Evolutionary conservation across 2,888 invertebrate species (phyloP).

Genomic region (Alloscopus bannaensis): DNA sequence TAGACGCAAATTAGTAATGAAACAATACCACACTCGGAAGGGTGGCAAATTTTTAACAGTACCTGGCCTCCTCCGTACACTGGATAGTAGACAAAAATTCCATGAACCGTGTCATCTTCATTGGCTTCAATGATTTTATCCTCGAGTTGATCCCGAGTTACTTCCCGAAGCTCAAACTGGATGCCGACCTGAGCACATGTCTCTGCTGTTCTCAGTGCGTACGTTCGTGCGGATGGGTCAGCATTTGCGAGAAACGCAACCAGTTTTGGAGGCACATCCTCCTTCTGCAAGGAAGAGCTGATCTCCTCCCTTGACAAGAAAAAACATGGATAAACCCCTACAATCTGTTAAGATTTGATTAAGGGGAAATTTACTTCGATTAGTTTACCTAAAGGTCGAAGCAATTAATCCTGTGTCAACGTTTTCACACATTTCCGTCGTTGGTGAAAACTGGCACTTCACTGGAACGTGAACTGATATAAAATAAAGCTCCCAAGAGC

Average conservation of each 20-base stretch:
- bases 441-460: too few species aligned
- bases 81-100: slow-evolving; percentile 69
- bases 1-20: background rate
- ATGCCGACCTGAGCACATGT: slow-evolving; percentile 65
- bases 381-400: slow-evolving; percentile 42
- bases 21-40: background rate
- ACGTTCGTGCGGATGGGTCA: slow-evolving; percentile 65
- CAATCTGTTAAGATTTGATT: too few species aligned
- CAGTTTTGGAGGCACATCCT: slow-evolving; percentile 45
- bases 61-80: slow-evolving; percentile 65
- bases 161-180: slow-evolving; percentile 63
- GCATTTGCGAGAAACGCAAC: slow-evolving; percentile 64
- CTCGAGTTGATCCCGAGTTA: slow-evolving; percentile 63
- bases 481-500: too few species aligned
- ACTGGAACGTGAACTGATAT: too few species aligned
- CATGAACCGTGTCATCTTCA: slow-evolving; percentile 62
- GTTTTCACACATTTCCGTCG: slow-evolving; percentile 46
- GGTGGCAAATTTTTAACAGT: background rate
- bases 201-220: slow-evolving; percentile 54
- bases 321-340: background rate
- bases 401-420: slow-evolving; percentile 52
- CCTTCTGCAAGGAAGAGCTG: slow-evolving; percentile 47
- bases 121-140: slow-evolving; percentile 65
- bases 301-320: slow-evolving; percentile 48
- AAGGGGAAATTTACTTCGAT: slow-evolving; percentile 1